Base-by-base conservation (phyloP, 2,888 invertebrate species). In the Aporophyla nigra region DNA sequence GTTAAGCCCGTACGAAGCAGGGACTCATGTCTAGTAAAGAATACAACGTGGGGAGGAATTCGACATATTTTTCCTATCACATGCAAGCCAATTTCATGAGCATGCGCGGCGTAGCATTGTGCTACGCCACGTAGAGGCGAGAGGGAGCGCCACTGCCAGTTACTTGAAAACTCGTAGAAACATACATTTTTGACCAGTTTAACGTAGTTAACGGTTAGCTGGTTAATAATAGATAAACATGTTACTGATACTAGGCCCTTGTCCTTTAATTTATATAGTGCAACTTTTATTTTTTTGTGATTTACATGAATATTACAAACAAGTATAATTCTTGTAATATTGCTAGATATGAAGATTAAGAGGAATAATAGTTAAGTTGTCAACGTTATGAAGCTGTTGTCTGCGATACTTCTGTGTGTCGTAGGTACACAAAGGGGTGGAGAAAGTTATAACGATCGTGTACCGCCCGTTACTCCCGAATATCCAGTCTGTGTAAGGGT, bases 101-200 rank as follows among this genome's bases (percentile, higher is more conserved):
- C 73, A 72, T 77, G 77, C 77, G 62, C 80, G 80, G 51, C 33
- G 77, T 77, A 77, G 80, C 72, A 80, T 56, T 56, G 56, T 80
- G 62, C 63, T 63, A 78, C 59, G 79, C 21, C 40, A 71, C 54
- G 62, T 79, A 71, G 72, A 33, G 33, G 33, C 33, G 33, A 33
- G 33, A 71, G 51, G 80, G 72, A 56, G 62, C 71, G 71, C 16
- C 59, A 14, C 33, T 6, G 19, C 19, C 54, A 65, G 49, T 49
- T 40, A 40, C n/a, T 56, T 56, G 4, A 24, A 46, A 62, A 76
- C 16, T 62, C 21, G 46, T 54, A 46, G n/a, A 10, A 53, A 51
- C 6, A 33, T 27, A 14, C 7, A 27, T n/a, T 21, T 53, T 21
- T 33, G 16, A 19, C 24, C 19, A 27, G 5, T 46, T 49, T 19